Evolutionary conservation across 2,113 vertebrate species (phyloP), one percentile per base, ranked within the genome.

Genomic region (Pachyramphus minor): DNA sequence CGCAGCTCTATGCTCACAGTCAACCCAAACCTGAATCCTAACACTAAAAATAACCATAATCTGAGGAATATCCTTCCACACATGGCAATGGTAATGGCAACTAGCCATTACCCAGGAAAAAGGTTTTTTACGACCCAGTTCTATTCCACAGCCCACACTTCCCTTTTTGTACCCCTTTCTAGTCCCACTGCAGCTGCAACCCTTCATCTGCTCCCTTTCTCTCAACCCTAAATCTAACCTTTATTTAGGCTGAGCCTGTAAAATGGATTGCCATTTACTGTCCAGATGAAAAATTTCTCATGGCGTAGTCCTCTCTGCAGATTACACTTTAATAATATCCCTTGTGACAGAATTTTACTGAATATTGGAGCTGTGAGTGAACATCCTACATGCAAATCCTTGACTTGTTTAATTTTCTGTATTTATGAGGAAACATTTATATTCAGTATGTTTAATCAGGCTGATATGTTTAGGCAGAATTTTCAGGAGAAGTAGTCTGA

Each of bases 41-140:
- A 66, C 16, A 42, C 84, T 94, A 93, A 95, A 89, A 93, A 93
- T 93, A 94, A 71, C 81, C 37, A 42, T 93, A 91, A 84, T 66
- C 92, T 77, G 45, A 45, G 87, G 90, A 94, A 93, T 94, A 94
- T 89, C 64, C 81, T 89, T 84, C 30, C 39, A 73, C 47, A 77
- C 64, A 64, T 1, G 9, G 68, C 49, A 56, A 37, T 76, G 63
- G 71, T 49, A 69, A 42, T 42, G 41, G 78, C 82, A 87, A 69
- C 49, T 41, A 56, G 64, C 44, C 74, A 56, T 33, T 52, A 56
- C 31, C 16, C 18, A 60, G 64, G 58, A 84, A 84, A 87, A 92
- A 28, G 20, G 23, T 30, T 84, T 84, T 77, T 72, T 64, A 33
- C 13, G 66, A 7, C 30, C 23, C 49, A 60, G 44, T n/a, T 33